A percentile compares a stretch with the other conserved stretches of the same genome.
These are phyloP conservation scores for Poliocrania exsul DNA, from an alignment of 2,797 vertebrate species.

Conservation along the genomic window DNA sequence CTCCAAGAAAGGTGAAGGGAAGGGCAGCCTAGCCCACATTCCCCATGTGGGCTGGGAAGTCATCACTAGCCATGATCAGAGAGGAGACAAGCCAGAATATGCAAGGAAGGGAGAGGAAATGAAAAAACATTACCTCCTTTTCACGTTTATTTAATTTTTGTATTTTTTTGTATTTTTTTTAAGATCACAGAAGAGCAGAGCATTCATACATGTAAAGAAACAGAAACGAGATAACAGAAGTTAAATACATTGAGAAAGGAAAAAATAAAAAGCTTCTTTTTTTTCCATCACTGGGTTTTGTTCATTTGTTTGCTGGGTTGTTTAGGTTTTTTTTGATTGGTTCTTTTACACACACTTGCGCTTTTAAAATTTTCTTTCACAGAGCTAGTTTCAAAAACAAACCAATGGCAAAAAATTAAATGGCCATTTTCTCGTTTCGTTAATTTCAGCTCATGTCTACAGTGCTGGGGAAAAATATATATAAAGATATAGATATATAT, in stretches of 20 bases:
- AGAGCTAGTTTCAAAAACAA: conserved; percentile 76
- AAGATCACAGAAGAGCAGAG: conserved; percentile 85
- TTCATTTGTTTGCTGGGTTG: conserved; percentile 42
- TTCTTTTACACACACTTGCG: conserved; percentile 71
- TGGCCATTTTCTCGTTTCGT: conserved; percentile 73
- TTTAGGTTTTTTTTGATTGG: not conserved
- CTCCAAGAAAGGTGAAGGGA: not conserved
- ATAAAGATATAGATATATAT: conserved; percentile 80
- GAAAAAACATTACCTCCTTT: conserved; percentile 72
- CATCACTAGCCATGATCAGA: not conserved
- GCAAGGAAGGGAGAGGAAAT: conserved; percentile 20
- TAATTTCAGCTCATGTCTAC: conserved; percentile 79
- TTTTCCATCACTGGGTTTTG: conserved; percentile 47
- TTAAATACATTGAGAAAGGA: conserved; percentile 81
- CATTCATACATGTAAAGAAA: conserved; percentile 84
- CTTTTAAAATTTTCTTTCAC: conserved; percentile 73
- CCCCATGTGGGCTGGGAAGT: not conserved
- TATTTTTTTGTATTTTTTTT: conserved; percentile 74
- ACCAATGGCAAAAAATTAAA: conserved; percentile 73
- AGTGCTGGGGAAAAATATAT: conserved; percentile 82
- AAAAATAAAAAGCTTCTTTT: conserved; percentile 71
- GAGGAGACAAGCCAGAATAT: not conserved
- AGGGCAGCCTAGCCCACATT: not conserved
- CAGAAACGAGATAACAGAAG: conserved; percentile 81
- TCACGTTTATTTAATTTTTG: conserved; percentile 82